Conservation (phyloP, 2,797 vertebrate species). For the Lithobates pipiens region DNA sequence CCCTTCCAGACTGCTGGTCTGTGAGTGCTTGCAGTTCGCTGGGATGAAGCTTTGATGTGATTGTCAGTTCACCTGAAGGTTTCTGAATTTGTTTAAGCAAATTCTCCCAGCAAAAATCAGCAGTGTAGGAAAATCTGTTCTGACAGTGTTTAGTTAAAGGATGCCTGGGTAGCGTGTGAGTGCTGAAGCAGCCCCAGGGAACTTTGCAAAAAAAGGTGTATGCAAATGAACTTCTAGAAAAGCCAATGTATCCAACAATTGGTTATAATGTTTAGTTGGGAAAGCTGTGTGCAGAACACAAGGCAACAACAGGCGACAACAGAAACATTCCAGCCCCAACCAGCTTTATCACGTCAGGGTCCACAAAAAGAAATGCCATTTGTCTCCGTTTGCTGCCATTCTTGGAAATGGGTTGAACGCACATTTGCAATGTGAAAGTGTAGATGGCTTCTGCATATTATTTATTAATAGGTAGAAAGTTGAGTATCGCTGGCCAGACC, state of each 20-base stretch:
- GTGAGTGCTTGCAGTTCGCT: slow-evolving; percentile 13
- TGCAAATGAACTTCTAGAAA: slow-evolving; percentile 65
- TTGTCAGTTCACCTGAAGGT: slow-evolving; percentile 59
- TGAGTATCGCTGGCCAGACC: no score
- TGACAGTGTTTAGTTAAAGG: slow-evolving; percentile 59
- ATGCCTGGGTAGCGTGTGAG: slow-evolving; percentile 52
- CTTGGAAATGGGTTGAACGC: slow-evolving; percentile 21
- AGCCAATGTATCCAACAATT: slow-evolving; percentile 65
- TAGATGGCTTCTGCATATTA: not conserved
- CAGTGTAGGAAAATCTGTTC: slow-evolving; percentile 59
- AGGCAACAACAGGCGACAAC: slow-evolving; percentile 66
- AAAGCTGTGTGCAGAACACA: slow-evolving; percentile 70
- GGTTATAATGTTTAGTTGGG: slow-evolving; percentile 69
- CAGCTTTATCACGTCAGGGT: slow-evolving; percentile 62
- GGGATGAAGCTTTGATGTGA: slow-evolving; percentile 37
- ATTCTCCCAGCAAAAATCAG: slow-evolving; percentile 55
- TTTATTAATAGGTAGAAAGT: no score
- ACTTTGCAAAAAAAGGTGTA: slow-evolving; percentile 61
- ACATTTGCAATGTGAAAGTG: not conserved
- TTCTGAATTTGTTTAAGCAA: slow-evolving; percentile 60
- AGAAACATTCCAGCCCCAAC: slow-evolving; percentile 72
- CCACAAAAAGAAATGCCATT: slow-evolving; percentile 56
- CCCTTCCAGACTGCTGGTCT: not conserved
- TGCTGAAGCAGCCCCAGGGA: slow-evolving; percentile 56
- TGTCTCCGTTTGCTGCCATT: slow-evolving; percentile 47